phyloP scores from a whole-genome alignment of 2,888 invertebrate genomes.

The Cloeon dipterum region DNA sequence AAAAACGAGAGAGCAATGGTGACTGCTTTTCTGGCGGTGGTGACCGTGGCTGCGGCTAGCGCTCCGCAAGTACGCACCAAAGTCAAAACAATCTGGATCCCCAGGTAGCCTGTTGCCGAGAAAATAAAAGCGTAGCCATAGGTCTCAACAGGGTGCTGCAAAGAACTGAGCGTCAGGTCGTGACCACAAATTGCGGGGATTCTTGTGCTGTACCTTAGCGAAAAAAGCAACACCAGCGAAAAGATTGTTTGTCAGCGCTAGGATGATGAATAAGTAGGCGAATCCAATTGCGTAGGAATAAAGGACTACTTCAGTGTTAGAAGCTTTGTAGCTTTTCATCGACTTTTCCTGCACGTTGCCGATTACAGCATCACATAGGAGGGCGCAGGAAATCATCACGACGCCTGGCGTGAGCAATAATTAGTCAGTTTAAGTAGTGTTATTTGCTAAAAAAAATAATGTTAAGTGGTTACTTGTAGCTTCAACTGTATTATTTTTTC shows the following conservation, averaged over 20 bases:
- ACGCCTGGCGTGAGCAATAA: slow-evolving; percentile 26
- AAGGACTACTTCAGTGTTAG: slow-evolving; percentile 77
- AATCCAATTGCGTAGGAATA: slow-evolving; percentile 83
- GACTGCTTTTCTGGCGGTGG: slow-evolving; percentile 73
- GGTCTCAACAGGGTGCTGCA: slow-evolving; percentile 40
- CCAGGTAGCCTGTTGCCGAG: slow-evolving; percentile 75
- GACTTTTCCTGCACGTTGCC: slow-evolving; percentile 94
- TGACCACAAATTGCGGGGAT: too few relatives aligned
- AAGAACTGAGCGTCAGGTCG: slow-evolving; percentile 2
- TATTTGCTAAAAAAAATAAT: neutral
- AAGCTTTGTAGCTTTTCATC: slow-evolving; percentile 61
- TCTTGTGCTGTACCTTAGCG: slow-evolving; percentile 30
- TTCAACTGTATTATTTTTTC: neutral
- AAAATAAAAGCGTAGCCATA: slow-evolving; percentile 73
- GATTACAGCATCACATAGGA: slow-evolving; percentile 84
- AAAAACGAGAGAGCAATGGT: slow-evolving; percentile 83
- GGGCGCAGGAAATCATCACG: slow-evolving; percentile 54
- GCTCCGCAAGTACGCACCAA: slow-evolving; percentile 77
- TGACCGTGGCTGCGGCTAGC: slow-evolving; percentile 80
- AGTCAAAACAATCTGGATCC: slow-evolving; percentile 79
- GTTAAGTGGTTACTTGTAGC: too few relatives aligned
- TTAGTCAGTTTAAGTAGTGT: neutral
- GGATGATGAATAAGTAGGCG: slow-evolving; percentile 50
- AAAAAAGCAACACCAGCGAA: slow-evolving; percentile 53
- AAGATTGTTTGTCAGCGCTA: slow-evolving; percentile 49